phyloP scores from a whole-genome alignment of 2,797 vertebrate genomes.

The Crocodylus rhombifer region DNA sequence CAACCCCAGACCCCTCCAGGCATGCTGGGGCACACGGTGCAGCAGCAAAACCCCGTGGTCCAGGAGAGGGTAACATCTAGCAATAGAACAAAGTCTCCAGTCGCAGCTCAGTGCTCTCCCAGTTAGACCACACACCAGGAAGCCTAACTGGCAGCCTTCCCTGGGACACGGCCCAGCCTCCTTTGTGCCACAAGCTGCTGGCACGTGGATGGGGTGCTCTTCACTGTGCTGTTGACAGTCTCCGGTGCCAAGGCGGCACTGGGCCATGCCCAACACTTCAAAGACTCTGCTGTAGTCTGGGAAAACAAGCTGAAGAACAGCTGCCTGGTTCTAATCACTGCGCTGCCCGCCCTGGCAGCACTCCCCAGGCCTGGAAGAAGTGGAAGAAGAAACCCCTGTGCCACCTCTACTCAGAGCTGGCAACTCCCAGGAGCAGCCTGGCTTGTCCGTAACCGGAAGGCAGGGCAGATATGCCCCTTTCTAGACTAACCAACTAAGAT shows the following conservation, averaged over 20 bases:
- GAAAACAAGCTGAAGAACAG: neutral
- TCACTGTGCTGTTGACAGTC: neutral
- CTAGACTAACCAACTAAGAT: no score
- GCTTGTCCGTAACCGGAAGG: neutral
- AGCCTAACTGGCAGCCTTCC: neutral
- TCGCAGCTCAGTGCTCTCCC: neutral
- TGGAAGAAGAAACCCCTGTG: neutral
- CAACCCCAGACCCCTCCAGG: neutral
- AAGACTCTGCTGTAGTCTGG: neutral
- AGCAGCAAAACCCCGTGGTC: neutral
- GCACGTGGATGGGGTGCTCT: neutral
- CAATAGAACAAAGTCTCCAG: neutral
- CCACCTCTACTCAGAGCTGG: neutral
- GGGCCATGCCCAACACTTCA: neutral
- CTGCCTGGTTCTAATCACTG: neutral
- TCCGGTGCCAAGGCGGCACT: neutral
- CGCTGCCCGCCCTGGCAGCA: neutral
- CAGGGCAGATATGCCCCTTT: no score
- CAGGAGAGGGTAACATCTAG: neutral
- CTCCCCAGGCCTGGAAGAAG: neutral
- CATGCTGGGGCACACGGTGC: neutral
- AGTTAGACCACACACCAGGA: neutral
- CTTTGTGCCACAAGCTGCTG: neutral
- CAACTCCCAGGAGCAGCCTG: neutral
- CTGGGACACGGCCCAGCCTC: neutral